Percentiles rank a stretch among this genome's conserved stretches.
These are phyloP conservation scores for Perca flavescens DNA, from an alignment of 2,113 vertebrate species.

Conservation along the genomic window DNA sequence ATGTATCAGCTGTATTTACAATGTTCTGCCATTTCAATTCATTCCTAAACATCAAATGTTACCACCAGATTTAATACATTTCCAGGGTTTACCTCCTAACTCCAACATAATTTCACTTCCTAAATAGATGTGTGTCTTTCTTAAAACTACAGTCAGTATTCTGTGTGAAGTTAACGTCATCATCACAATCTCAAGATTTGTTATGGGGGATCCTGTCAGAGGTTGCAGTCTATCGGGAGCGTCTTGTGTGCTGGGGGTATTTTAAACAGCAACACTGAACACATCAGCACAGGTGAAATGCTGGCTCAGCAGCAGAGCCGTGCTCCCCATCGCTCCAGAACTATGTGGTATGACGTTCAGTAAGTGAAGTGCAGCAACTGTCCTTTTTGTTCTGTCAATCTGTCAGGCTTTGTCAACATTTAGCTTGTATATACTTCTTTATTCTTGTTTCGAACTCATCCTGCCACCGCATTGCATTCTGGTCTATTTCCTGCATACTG, in stretches of 20 bases:
- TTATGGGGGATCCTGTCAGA: neutral
- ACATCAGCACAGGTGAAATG: neutral
- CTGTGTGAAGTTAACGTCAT: neutral
- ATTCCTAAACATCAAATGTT: too few relatives aligned
- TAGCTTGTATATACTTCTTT: too few relatives aligned
- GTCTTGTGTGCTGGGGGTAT: neutral
- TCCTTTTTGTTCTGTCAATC: neutral
- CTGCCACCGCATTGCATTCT: neutral
- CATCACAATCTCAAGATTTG: neutral
- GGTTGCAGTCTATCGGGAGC: neutral
- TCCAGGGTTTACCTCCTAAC: neutral
- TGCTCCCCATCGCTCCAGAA: neutral
- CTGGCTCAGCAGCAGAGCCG: neutral
- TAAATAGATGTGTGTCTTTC: neutral
- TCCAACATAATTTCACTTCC: neutral
- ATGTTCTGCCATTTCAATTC: neutral
- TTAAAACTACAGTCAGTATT: neutral
- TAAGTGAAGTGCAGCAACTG: neutral
- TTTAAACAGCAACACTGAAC: neutral
- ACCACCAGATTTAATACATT: neutral
- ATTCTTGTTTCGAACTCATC: neutral
- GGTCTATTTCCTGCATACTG: neutral
- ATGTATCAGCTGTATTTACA: neutral
- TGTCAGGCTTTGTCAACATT: neutral
- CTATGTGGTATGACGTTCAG: neutral